Evolutionary conservation across 2,888 invertebrate genomes (phyloP).

Genomic region (Zhengitettix transpicula): DNA sequence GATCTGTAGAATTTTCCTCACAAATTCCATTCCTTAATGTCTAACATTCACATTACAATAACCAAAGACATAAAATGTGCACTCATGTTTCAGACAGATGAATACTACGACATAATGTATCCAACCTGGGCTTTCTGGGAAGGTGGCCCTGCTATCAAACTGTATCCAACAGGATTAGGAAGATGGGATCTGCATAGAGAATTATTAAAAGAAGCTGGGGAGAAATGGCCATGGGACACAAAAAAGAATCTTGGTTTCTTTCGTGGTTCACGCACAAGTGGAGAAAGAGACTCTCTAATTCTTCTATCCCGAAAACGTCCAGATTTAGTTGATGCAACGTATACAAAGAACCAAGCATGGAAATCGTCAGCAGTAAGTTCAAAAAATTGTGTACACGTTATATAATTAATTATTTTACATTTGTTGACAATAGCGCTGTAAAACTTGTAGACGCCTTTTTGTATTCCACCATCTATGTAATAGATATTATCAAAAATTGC

Average conservation of each 20-base stretch:
- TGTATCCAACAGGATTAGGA: constrained; percentile 87
- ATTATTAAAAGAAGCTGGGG: constrained; percentile 46
- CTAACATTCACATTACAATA: too few relatives aligned
- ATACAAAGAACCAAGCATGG: constrained; percentile 98
- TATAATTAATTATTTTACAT: too few relatives aligned
- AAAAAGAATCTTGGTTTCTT: constrained; percentile 68
- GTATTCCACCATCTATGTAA: too few relatives aligned
- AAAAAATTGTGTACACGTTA: background rate
- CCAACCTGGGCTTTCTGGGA: constrained; percentile 98
- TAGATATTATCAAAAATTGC: too few relatives aligned
- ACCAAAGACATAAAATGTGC: too few relatives aligned
- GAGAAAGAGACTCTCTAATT: constrained; percentile 76
- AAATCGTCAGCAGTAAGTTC: constrained; percentile 62
- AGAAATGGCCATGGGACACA: constrained; percentile 54
- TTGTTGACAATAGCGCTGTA: too few relatives aligned
- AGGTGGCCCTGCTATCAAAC: constrained; percentile 87
- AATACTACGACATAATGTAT: constrained; percentile 82
- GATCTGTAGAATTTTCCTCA: too few relatives aligned
- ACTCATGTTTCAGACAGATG: constrained; percentile 36
- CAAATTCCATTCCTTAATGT: too few relatives aligned
- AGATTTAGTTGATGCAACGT: constrained; percentile 74
- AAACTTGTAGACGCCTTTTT: too few relatives aligned
- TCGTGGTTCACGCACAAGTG: constrained; percentile 83
- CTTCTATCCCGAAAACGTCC: constrained; percentile 59
- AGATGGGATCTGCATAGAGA: constrained; percentile 77